These are phyloP conservation scores for Bombus sibiricus DNA, from an alignment of 1,140 invertebrate genomes.

Conservation along the genomic window DNA sequence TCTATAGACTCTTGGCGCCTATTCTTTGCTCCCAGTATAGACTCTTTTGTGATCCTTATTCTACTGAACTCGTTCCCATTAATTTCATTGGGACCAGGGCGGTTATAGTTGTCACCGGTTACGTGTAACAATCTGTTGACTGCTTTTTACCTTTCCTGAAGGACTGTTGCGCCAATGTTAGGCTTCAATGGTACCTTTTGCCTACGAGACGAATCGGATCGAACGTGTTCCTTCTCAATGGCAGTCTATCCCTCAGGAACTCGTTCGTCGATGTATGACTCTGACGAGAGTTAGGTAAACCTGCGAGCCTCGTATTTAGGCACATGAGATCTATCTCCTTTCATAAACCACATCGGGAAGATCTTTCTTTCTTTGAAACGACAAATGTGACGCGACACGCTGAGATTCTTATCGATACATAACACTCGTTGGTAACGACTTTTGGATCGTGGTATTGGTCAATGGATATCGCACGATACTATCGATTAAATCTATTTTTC, in stretches of 20 bases:
- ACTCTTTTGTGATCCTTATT: neutral
- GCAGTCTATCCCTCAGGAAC: neutral
- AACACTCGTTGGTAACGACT: no score
- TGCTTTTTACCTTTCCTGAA: neutral
- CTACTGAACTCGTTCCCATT: neutral
- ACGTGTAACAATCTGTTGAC: neutral
- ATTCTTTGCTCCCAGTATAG: neutral
- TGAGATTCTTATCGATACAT: no score
- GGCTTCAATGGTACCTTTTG: constrained; percentile 9
- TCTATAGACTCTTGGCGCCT: neutral
- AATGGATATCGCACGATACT: no score
- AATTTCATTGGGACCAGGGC: constrained; percentile 33
- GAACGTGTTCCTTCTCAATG: neutral
- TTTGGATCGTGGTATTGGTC: no score
- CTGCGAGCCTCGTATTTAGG: neutral
- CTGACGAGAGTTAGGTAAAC: neutral
- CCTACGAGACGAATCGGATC: neutral
- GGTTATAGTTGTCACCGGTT: neutral
- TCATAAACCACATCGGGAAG: neutral
- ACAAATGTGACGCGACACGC: neutral
- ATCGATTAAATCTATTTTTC: no score
- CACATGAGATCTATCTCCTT: neutral
- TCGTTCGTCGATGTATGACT: constrained; percentile 15
- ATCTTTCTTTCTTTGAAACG: neutral
- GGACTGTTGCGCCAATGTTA: neutral